Evolutionary conservation across 1,140 invertebrate species (phyloP), one percentile per base, ranked within the genome.

Genomic region (Dinoponera quadriceps): DNA sequence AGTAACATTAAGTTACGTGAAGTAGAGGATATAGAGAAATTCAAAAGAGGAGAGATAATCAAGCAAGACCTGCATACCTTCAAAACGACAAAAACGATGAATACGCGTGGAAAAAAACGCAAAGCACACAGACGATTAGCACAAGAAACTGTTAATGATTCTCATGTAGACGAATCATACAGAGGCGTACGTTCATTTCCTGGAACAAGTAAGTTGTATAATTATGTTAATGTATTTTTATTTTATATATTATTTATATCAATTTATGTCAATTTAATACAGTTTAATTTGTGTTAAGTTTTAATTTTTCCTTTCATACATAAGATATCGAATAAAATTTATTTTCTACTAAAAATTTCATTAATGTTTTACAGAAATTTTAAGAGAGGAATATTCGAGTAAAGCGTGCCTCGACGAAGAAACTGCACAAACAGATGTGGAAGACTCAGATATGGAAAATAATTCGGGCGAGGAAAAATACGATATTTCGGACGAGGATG

Each of bases 31-130:
- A 94, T 95, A 66, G 97, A 97, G 91, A 96, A 96, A 88, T 87
- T 95, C 71, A 94, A 96, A 85, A 95, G 96, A 72, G 97, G 96
- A 29, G 96, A 97, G 94, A 95, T 96, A 88, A 95, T 97, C 91
- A 49, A 89, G 90, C 82, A 90, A 93, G 90, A 90, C 91, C 82
- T 85, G 86, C 83, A 88, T 85, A 78, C 84, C 85, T 71, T 18
- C 20, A 27, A 18, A 71, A 85, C 59, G 33, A 87, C 86, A n/a
- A 80, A 71, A 5, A 44, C 3, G 3, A 1, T 68, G 44, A 63
- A 62, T 13, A 22, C 5, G 38, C 54, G 84, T 3, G 82, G 84
- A 44, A 71, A 74, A 68, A 91, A 88, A 80, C 81, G 75, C 38
- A 90, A 57, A 88, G 51, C 54, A 86, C 62, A 60, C 20, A 87